A percentile compares a stretch with the other conserved stretches of the same genome.
Evolutionary conservation across 2,113 vertebrate species (phyloP).

Genomic region (Murina feae): DNA sequence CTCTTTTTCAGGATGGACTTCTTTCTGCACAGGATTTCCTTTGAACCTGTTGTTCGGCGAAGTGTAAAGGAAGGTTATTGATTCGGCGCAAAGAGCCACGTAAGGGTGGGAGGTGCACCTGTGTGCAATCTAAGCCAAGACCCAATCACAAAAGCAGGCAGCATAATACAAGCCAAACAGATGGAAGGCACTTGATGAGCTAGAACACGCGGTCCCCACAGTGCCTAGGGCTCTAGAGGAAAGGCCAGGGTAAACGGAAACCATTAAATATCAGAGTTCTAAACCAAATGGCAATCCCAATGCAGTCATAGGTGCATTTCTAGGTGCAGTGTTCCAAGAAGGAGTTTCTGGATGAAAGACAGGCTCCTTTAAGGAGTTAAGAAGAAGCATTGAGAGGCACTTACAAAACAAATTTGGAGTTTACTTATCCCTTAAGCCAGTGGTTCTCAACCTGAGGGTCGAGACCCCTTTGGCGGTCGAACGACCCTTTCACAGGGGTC

Average conservation of each 20-base stretch:
- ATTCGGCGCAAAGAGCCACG: not conserved
- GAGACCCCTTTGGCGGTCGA: no score
- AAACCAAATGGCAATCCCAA: not conserved
- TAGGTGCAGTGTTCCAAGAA: not conserved
- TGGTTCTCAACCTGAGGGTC: no score
- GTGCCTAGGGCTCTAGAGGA: not conserved
- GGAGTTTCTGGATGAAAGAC: not conserved
- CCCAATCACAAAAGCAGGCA: not conserved
- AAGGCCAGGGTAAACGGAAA: not conserved
- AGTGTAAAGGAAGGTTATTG: not conserved
- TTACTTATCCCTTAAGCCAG: not conserved
- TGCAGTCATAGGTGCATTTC: no score
- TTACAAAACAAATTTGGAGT: not conserved
- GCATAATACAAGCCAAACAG: not conserved
- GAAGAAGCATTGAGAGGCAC: not conserved
- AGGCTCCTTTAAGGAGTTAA: not conserved
- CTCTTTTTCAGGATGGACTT: not conserved
- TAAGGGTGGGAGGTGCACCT: not conserved
- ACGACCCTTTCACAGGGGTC: no score
- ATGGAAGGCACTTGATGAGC: not conserved
- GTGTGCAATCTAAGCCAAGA: not conserved
- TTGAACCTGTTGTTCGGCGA: not conserved
- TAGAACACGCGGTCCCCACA: not conserved
- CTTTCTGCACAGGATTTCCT: not conserved
- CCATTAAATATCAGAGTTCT: not conserved